Evolutionary conservation across 1,140 invertebrate genomes (phyloP).

Genomic region (Apis laboriosa): DNA sequence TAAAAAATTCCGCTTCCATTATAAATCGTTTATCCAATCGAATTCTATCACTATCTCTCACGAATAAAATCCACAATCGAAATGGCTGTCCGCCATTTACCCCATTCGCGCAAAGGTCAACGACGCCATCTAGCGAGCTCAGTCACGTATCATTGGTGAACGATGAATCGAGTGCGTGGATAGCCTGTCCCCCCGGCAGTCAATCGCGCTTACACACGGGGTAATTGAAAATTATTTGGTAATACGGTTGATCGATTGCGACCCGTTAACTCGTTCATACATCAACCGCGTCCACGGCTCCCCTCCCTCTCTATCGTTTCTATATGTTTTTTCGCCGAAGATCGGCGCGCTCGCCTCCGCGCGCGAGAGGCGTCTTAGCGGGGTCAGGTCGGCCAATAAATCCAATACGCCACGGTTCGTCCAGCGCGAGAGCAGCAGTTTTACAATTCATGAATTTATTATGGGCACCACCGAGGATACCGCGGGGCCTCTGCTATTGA

Average conservation of each 20-base stretch:
- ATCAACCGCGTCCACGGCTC: conserved; percentile 64
- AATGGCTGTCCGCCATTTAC: background rate
- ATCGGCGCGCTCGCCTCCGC: conserved; percentile 49
- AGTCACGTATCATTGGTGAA: background rate
- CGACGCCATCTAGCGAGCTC: background rate
- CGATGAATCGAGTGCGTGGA: conserved; percentile 42
- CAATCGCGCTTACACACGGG: conserved; percentile 67
- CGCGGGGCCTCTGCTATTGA: conserved; percentile 74
- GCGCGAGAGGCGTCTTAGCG: conserved; percentile 69
- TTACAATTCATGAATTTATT: conserved; percentile 81
- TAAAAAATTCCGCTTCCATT: too few relatives aligned
- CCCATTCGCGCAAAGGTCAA: background rate
- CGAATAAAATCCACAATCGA: too few relatives aligned
- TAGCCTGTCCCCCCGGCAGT: conserved; percentile 21
- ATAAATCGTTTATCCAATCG: too few relatives aligned
- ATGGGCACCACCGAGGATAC: conserved; percentile 75
- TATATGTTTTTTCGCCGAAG: conserved; percentile 20
- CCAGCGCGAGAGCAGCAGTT: conserved; percentile 76
- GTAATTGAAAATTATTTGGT: conserved; percentile 80
- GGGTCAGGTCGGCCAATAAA: conserved; percentile 79
- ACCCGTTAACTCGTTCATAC: conserved; percentile 78
- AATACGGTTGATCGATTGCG: conserved; percentile 76
- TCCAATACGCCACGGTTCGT: conserved; percentile 80
- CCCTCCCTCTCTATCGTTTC: conserved; percentile 44
- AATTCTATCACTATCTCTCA: too few relatives aligned